Conservation (phyloP, 2,797 vertebrate species). For the Arremon brunneinucha region DNA sequence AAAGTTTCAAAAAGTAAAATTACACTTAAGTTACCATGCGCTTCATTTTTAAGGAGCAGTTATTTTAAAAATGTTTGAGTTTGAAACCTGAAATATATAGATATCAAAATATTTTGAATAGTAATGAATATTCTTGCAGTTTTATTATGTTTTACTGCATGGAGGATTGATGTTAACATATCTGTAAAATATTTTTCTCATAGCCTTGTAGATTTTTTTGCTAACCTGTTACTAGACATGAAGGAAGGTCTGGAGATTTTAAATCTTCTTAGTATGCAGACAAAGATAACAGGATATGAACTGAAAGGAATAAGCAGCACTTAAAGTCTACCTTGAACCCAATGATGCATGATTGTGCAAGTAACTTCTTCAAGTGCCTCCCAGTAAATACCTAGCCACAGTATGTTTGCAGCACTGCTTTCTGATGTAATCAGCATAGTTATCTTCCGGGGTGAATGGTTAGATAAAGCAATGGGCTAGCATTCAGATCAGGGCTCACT, state of each 20-base stretch:
- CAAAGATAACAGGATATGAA: constrained; percentile 43
- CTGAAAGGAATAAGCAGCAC: not conserved
- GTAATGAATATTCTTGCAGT: not conserved
- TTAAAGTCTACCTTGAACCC: not conserved
- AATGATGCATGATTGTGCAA: not conserved
- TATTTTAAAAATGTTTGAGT: not conserved
- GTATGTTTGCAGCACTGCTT: not conserved
- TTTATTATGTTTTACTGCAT: not conserved
- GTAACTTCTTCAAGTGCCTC: not conserved
- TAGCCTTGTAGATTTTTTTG: not conserved
- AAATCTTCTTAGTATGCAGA: not conserved
- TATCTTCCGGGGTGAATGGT: not conserved
- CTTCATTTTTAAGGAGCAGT: not conserved
- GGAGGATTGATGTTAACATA: not conserved
- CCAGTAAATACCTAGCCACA: not conserved
- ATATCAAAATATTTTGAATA: not conserved
- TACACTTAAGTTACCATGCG: not conserved
- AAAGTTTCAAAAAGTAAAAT: not conserved
- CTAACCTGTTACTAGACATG: not conserved
- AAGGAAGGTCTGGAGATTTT: not conserved
- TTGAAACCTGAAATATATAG: not conserved
- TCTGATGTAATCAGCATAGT: not conserved
- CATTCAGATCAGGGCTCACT: not conserved
- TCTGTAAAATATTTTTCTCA: not conserved
- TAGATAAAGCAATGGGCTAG: not conserved